Evolutionary conservation across 2,113 vertebrate genomes (phyloP).

Genomic region (Istiophorus platypterus): DNA sequence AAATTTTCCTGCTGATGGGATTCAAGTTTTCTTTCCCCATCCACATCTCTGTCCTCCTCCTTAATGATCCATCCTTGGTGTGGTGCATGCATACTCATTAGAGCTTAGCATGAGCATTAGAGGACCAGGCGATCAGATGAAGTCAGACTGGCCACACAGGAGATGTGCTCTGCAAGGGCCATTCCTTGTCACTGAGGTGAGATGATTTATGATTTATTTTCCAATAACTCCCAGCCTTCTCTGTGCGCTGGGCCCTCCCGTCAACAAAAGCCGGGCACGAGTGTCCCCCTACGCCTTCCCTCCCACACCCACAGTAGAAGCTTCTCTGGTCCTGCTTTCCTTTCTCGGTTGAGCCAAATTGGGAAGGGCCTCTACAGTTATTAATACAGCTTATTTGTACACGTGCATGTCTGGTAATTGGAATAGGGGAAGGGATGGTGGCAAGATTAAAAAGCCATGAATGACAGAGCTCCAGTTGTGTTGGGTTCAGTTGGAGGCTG

Average conservation of each 20-base stretch:
- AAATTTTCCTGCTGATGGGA: conserved; percentile 53
- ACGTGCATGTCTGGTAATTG: conserved; percentile 69
- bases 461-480: conserved; percentile 80
- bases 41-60: conserved; percentile 47
- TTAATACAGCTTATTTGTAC: conserved; percentile 69
- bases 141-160: conserved; percentile 74
- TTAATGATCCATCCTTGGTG: conserved; percentile 69
- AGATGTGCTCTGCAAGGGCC: conserved; percentile 71
- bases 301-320: conserved; percentile 38
- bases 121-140: conserved; percentile 55
- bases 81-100: conserved; percentile 62
- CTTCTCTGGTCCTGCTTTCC: conserved; percentile 6
- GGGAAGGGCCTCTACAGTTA: conserved; percentile 51
- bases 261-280: conserved; percentile 67
- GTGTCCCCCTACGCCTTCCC: conserved; percentile 57
- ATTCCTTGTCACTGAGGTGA: conserved; percentile 75
- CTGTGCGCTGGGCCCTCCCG: conserved; percentile 70
- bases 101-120: conserved; percentile 73
- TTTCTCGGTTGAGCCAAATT: conserved; percentile 48
- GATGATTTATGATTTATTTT: conserved; percentile 87
- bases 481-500: conserved; percentile 75
- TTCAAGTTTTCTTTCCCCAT: conserved; percentile 57
- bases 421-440: conserved; percentile 70
- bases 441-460: conserved; percentile 75
- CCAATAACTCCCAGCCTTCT: conserved; percentile 77